These are phyloP conservation scores for Aphyosemion australe DNA, from an alignment of 2,113 vertebrate species.

Conservation along the genomic window DNA sequence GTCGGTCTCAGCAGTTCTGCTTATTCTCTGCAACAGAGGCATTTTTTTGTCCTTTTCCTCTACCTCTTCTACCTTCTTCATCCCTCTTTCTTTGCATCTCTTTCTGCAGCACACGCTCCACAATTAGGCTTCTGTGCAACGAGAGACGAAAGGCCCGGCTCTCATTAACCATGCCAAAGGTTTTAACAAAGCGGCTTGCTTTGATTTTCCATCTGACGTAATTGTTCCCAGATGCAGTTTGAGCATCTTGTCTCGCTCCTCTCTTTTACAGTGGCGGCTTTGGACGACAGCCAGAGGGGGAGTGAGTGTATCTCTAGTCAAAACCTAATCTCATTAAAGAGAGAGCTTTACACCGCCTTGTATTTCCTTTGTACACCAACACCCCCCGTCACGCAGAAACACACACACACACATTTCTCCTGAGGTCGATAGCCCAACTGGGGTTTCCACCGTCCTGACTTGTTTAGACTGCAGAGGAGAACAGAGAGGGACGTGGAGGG, in stretches of 20 bases:
- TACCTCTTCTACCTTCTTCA: conserved; percentile 27
- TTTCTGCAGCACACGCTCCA: conserved; percentile 37
- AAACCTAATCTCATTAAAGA: conserved; percentile 81
- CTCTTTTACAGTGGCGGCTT: conserved; percentile 67
- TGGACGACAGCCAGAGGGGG: conserved; percentile 74
- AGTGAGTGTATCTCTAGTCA: conserved; percentile 67
- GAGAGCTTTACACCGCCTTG: conserved; percentile 72
- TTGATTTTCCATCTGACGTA: conserved; percentile 74
- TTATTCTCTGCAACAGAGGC: conserved; percentile 26
- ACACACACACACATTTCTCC: conserved; percentile 21
- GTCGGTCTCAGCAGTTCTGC: conserved; percentile 20
- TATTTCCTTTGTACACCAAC: conserved; percentile 68
- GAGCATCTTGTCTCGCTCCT: conserved; percentile 74
- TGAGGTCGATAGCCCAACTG: conserved; percentile 22
- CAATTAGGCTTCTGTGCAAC: conserved; percentile 71
- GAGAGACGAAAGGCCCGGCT: conserved; percentile 57
- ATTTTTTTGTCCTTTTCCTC: conserved; percentile 49
- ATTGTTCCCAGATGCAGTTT: conserved; percentile 83
- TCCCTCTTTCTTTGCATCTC: conserved; percentile 10
- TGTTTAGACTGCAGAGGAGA: conserved; percentile 58
- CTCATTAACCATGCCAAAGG: conserved; percentile 70
- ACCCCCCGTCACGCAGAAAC: conserved; percentile 27
- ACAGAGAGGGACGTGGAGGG: conserved; percentile 20
- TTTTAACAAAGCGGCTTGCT: conserved; percentile 72
- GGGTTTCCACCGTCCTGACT: conserved; percentile 52